These are phyloP conservation scores for Bugulina stolonifera DNA, from an alignment of 2,888 invertebrate species.

Conservation along the genomic window DNA sequence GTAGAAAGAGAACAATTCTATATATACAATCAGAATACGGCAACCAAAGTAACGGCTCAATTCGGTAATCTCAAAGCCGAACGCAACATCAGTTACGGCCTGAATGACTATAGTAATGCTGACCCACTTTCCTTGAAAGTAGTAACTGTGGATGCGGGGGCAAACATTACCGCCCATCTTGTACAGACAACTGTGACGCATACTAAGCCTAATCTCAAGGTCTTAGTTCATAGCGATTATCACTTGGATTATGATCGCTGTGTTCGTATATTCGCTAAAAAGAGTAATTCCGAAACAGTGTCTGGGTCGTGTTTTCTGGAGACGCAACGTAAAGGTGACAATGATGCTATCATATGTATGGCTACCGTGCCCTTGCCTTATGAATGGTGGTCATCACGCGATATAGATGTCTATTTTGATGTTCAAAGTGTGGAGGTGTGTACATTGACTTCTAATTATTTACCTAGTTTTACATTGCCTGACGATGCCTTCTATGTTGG, in stretches of 20 bases:
- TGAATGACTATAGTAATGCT: slow-evolving; percentile 22
- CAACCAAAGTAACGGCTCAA: background rate
- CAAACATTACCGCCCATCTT: slow-evolving; percentile 23
- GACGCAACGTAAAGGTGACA: slow-evolving; percentile 41
- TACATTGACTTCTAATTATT: background rate
- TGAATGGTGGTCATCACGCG: slow-evolving; percentile 68
- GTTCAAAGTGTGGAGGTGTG: background rate
- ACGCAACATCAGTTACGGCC: slow-evolving; percentile 15
- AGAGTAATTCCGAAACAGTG: background rate
- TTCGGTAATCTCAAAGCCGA: background rate
- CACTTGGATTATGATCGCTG: background rate
- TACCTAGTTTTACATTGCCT: background rate
- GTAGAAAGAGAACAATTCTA: slow-evolving; percentile 10
- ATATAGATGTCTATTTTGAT: slow-evolving; percentile 1
- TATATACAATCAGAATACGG: slow-evolving; percentile 21
- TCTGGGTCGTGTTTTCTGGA: slow-evolving; percentile 1
- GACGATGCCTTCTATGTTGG: slow-evolving; percentile 8
- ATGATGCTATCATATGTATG: slow-evolving; percentile 78
- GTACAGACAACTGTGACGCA: slow-evolving; percentile 6
- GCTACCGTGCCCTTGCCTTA: slow-evolving; percentile 81
- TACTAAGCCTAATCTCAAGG: slow-evolving; percentile 5
- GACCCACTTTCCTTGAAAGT: slow-evolving; percentile 16
- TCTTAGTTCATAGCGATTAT: slow-evolving; percentile 12
- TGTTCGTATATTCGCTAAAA: slow-evolving; percentile 9
- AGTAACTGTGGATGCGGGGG: background rate